These are phyloP conservation scores for Platysternon megacephalum DNA, from an alignment of 2,113 vertebrate genomes.

Conservation along the genomic window DNA sequence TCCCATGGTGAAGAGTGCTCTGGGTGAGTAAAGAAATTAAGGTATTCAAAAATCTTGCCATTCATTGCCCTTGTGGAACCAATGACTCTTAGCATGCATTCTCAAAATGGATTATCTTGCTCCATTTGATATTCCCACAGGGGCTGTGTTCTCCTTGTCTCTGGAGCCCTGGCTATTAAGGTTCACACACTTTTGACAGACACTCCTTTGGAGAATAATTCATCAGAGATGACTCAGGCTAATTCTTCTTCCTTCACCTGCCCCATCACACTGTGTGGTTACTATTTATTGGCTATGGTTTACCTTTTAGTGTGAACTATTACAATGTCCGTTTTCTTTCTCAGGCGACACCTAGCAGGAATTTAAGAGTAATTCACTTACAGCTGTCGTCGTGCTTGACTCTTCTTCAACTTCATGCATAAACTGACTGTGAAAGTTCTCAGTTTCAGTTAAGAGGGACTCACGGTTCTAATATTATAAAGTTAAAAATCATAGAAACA, in stretches of 20 bases:
- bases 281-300: slow-evolving; percentile 44
- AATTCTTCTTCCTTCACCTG: slow-evolving; percentile 4
- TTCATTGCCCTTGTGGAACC: neutral
- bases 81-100: neutral
- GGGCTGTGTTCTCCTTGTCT: neutral
- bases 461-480: neutral
- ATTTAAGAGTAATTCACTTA: neutral
- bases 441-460: neutral
- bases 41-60: neutral
- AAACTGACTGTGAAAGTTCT: neutral
- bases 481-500: neutral
- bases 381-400: neutral
- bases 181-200: neutral
- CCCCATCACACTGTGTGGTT: neutral
- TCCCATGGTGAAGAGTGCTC: neutral
- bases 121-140: neutral
- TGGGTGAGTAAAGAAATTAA: neutral
- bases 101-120: neutral
- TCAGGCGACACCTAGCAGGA: neutral
- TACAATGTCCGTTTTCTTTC: neutral
- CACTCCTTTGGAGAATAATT: slow-evolving; percentile 3
- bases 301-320: slow-evolving; percentile 10
- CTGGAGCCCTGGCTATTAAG: neutral
- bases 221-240: slow-evolving; percentile 41
- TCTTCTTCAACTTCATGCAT: slow-evolving; percentile 4